Conservation (phyloP, 1,140 invertebrate genomes). For the Ladona fulva region DNA sequence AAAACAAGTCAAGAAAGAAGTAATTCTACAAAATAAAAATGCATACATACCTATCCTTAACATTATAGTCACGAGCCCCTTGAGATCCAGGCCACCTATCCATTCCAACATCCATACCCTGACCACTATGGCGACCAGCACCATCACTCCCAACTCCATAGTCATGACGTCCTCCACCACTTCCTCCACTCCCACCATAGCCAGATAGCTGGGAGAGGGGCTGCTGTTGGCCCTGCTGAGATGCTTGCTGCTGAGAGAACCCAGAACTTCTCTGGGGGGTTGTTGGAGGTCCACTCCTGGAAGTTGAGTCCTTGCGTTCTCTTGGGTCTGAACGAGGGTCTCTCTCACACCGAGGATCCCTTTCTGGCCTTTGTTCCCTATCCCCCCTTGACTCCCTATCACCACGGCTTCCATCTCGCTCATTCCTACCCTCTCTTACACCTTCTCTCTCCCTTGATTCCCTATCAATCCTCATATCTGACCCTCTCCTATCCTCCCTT, state of each 20-base stretch:
- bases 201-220: background rate
- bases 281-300: background rate
- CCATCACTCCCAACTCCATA: background rate
- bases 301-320: slow-evolving; percentile 11
- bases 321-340: slow-evolving; percentile 14
- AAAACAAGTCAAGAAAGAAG: too few relatives aligned
- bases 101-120: background rate
- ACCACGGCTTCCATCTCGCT: slow-evolving; percentile 15
- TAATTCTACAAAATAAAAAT: background rate
- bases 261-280: background rate
- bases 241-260: background rate
- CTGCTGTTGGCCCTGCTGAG: slow-evolving; percentile 10
- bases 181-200: slow-evolving; percentile 8
- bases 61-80: slow-evolving; percentile 15
- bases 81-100: slow-evolving; percentile 15
- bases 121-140: background rate
- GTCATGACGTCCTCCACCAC: background rate
- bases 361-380: background rate
- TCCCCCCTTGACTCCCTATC: slow-evolving; percentile 27
- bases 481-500: slow-evolving; percentile 17
- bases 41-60: slow-evolving; percentile 13
- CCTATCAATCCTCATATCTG: background rate
- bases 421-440: slow-evolving; percentile 14
- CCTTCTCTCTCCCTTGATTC: slow-evolving; percentile 9
- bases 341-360: background rate